Conservation (phyloP, 2,888 invertebrate species). For the Acleris emargana region DNA sequence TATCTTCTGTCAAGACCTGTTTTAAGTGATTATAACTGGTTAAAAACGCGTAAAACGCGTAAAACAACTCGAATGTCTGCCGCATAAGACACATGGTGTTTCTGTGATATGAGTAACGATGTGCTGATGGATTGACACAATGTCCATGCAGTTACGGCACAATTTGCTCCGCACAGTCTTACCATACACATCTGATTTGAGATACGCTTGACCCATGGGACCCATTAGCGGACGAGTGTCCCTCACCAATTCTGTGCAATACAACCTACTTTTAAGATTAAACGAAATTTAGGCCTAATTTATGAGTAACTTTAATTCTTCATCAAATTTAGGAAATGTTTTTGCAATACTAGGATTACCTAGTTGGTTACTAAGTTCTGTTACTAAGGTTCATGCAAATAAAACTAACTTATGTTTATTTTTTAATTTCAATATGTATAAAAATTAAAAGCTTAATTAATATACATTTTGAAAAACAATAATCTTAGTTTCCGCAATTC, state of each 20-base stretch:
- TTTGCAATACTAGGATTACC: not conserved
- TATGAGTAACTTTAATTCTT: not conserved
- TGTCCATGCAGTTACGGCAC: conserved; percentile 77
- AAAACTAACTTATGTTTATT: no score
- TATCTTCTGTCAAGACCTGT: no score
- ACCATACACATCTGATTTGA: conserved; percentile 93
- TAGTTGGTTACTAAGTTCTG: no score
- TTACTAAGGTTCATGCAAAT: no score
- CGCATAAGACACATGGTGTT: conserved; percentile 63
- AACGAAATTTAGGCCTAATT: not conserved
- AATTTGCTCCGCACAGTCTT: conserved; percentile 76
- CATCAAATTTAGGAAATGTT: not conserved
- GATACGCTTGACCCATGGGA: conserved; percentile 91
- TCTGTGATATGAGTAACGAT: conserved; percentile 47
- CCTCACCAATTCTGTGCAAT: conserved; percentile 86
- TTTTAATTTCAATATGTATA: no score
- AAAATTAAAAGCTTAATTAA: no score
- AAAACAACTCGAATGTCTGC: conserved; percentile 51
- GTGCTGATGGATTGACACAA: conserved; percentile 64
- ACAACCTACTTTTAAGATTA: conserved; percentile 59
- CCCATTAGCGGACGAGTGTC: conserved; percentile 91
- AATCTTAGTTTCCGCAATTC: no score
- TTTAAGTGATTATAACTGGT: no score
- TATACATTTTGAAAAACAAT: no score
- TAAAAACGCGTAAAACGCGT: no score